Conservation (phyloP, 2,797 vertebrate genomes). For the Mus minutoides region DNA sequence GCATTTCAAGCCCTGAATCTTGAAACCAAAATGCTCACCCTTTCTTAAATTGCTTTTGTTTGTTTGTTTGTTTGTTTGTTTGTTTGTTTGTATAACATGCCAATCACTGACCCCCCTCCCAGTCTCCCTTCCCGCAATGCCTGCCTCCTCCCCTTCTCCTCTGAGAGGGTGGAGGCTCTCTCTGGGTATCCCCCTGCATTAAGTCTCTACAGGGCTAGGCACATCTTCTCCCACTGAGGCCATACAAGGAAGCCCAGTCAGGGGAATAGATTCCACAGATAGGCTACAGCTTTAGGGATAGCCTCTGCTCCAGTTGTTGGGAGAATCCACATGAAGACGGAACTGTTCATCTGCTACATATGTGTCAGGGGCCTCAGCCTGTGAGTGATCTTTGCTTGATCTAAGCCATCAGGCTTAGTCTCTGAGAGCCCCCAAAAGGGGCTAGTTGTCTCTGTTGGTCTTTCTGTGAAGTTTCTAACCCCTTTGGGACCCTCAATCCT, state of each 20-base stretch:
- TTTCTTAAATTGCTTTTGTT: not conserved
- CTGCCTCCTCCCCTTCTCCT: not conserved
- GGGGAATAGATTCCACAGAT: not conserved
- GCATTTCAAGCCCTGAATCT: not conserved
- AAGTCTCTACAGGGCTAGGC: not conserved
- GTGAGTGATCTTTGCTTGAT: not conserved
- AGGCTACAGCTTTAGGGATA: not conserved
- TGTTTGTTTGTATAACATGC: not conserved
- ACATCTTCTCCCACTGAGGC: not conserved
- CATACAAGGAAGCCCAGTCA: not conserved
- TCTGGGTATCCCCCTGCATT: not conserved
- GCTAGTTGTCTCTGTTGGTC: not conserved
- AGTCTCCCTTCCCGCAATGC: not conserved
- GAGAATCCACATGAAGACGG: not conserved
- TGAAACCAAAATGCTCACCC: not conserved
- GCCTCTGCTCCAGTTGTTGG: not conserved
- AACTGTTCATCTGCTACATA: not conserved
- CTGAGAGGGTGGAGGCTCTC: not conserved
- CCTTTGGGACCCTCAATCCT: not conserved
- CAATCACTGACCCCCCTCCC: accelerated
- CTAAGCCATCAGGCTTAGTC: too few relatives aligned
- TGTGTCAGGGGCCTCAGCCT: not conserved
- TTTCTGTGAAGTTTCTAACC: not conserved
- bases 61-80: too few relatives aligned
- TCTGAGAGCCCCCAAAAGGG: not conserved